phyloP scores from a whole-genome alignment of 2,797 vertebrate genomes.

The Pelodytes ibericus region DNA sequence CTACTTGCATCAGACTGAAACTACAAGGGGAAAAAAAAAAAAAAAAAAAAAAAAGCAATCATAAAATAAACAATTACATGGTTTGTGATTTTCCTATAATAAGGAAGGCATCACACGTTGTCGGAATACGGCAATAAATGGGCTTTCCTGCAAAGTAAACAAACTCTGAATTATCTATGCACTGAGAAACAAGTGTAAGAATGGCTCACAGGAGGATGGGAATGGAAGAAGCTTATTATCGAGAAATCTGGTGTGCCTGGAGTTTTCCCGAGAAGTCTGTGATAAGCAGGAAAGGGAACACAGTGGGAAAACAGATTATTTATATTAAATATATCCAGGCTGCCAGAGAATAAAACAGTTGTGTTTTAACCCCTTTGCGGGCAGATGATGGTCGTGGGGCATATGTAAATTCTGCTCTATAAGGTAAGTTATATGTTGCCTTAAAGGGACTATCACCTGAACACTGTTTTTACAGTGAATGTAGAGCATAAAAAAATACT shows the following conservation, averaged over 20 bases:
- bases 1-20: conserved; percentile 84
- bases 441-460: no score
- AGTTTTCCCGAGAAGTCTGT: neutral
- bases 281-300: neutral
- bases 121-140: conserved; percentile 3
- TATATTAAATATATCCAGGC: neutral
- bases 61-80: neutral
- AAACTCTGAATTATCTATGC: conserved; percentile 14
- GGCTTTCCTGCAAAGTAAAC: conserved; percentile 11
- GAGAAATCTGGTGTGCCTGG: neutral
- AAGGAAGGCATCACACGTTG: conserved; percentile 5
- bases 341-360: neutral
- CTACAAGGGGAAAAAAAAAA: conserved; percentile 67
- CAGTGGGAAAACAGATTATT: neutral
- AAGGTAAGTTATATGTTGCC: no score
- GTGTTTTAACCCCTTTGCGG: no score
- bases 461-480: no score
- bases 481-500: no score
- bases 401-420: no score
- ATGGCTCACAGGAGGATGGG: neutral
- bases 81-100: conserved; percentile 6
- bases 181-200: conserved; percentile 7
- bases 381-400: no score
- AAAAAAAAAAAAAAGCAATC: neutral
- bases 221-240: neutral